These are phyloP conservation scores for Tiaroga cobitis DNA, from an alignment of 2,797 vertebrate species.

Conservation along the genomic window DNA sequence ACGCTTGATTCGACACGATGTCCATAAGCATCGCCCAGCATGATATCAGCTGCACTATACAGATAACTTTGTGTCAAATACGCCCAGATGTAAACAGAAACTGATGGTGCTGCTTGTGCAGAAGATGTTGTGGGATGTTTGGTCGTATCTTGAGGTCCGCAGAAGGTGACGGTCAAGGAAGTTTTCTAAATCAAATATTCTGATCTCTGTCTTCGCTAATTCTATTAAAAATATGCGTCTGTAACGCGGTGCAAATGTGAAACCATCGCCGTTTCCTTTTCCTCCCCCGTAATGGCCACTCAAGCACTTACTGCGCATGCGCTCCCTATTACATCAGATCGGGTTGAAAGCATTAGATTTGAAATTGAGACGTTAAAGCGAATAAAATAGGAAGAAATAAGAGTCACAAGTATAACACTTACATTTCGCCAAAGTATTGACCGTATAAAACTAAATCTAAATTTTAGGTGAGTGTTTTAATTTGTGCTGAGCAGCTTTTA, in stretches of 20 bases:
- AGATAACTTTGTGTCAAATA: neutral
- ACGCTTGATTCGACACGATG: conserved; percentile 53
- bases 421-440: neutral
- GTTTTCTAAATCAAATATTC: neutral
- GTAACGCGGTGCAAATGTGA: neutral
- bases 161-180: neutral
- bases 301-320: neutral
- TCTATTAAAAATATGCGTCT: neutral
- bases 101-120: neutral
- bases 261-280: neutral
- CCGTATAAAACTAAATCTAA: neutral
- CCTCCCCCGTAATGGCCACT: neutral
- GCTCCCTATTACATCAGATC: neutral
- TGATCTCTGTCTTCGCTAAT: neutral
- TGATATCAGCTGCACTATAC: conserved; percentile 46
- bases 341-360: neutral
- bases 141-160: neutral
- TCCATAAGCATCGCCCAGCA: conserved; percentile 62
- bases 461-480: no score
- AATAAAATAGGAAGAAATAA: neutral
- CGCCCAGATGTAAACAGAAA: neutral
- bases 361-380: no score
- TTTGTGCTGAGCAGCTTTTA: neutral
- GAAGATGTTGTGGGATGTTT: neutral
- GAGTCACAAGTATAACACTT: neutral